phyloP scores from a whole-genome alignment of 1,140 invertebrate genomes.

The Polyergus mexicanus region DNA sequence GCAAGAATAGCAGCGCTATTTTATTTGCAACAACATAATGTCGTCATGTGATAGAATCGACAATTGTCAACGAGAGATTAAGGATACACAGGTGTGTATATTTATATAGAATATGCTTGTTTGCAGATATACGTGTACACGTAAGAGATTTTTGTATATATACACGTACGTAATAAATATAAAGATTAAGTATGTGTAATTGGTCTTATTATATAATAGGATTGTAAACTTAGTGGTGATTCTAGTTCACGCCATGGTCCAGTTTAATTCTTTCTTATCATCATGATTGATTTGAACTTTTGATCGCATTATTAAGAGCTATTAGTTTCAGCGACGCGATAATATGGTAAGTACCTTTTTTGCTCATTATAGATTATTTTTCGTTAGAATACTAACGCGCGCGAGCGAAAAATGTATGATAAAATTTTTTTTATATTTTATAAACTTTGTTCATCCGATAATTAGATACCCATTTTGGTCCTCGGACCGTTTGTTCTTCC shows the following conservation, averaged over 20 bases:
- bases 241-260: constrained; percentile 65
- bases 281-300: constrained; percentile 50
- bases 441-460: constrained; percentile 61
- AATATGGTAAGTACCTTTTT: not conserved
- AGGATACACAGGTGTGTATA: constrained; percentile 11
- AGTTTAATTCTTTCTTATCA: constrained; percentile 48
- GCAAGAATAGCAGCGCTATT: constrained; percentile 33
- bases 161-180: constrained; percentile 58
- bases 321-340: not conserved
- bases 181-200: constrained; percentile 64
- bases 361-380: not conserved
- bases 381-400: not conserved
- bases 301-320: constrained; percentile 21
- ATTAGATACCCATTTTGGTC: constrained; percentile 50
- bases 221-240: constrained; percentile 53
- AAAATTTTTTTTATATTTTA: not conserved
- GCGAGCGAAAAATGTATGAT: not conserved
- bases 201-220: constrained; percentile 67
- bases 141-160: not conserved
- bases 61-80: constrained; percentile 30
- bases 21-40: constrained; percentile 33
- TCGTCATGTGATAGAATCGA: constrained; percentile 31
- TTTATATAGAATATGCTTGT: constrained; percentile 35
- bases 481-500: constrained; percentile 27
- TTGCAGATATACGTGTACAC: not conserved